Base-by-base conservation (phyloP, 1,140 invertebrate species). In the Oncopodura yosiiana region DNA sequence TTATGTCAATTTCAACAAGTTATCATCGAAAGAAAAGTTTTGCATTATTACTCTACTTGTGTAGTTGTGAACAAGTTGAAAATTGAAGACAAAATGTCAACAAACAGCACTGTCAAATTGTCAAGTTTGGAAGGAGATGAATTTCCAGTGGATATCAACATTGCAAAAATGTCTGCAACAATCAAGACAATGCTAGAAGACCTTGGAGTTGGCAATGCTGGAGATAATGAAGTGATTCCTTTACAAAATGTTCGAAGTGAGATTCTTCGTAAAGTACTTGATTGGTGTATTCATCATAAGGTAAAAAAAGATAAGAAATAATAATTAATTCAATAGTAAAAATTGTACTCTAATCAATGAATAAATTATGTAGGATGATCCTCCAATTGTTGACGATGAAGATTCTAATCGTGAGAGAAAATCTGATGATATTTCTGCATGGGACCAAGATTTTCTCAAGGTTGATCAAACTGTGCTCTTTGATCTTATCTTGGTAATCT, bases 371-470 rank as follows among this genome's bases (percentile, higher is more conserved):
- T 6, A 75, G 65, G 92, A 98, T 68, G 96, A 99, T 71, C 90
- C 91, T 39, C 82, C 90, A 65, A 87, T 89, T 46, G 81, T 84
- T 0, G 94, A 98, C 71, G 94, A 99, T 70, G 93, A 97, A 69
- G 94, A 98, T 69, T 93, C 91, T 68, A 73, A 73, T 59, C 94
- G 94, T 70, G 94, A 99, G 69, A 98, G 98, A 66, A 73, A 94
- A 14, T 98, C 94, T 8, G 95, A 99, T 74, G 95, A 99, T 68
- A 99, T 99, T 56, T 88, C 86, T 38, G 91, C 89, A 0, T 99
- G 95, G 95, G 96, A 99, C 77, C 89, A 91, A 1, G 95, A 99
- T 70, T 99, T 99, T 67, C 74, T 99, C 0, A 98, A 87, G 0
- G 87, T 93, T 8, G 94, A 98, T 69, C 91, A 94, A 71, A 93